A percentile compares a stretch with the other conserved stretches of the same genome.
These are phyloP conservation scores for Cosmopolites sordidus DNA, from an alignment of 2,888 invertebrate genomes.

Conservation along the genomic window DNA sequence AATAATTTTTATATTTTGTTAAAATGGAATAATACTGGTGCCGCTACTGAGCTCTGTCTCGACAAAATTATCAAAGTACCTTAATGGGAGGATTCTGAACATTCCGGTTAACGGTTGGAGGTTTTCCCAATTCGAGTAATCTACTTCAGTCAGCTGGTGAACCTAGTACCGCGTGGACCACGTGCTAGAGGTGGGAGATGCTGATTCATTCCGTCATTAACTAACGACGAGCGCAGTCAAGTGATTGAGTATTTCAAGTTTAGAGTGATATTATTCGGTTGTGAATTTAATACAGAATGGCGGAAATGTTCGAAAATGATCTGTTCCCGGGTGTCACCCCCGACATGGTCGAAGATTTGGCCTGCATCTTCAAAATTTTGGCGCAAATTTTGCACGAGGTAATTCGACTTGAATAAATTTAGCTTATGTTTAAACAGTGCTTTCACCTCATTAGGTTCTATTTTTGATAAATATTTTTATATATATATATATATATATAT, in stretches of 20 bases:
- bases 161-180: conserved; percentile 3
- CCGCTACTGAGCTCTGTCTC: no score
- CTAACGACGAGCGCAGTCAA: no score
- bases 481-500: no score
- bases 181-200: neutral
- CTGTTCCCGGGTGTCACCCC: conserved; percentile 59
- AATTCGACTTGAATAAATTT: neutral
- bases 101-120: conserved; percentile 8
- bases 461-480: no score
- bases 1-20: no score
- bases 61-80: no score
- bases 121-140: conserved; percentile 9
- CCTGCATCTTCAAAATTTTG: conserved; percentile 26
- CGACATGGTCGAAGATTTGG: conserved; percentile 70
- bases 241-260: no score
- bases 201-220: neutral
- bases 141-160: conserved; percentile 7
- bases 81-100: neutral
- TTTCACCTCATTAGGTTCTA: no score
- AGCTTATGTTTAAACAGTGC: no score
- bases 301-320: conserved; percentile 64
- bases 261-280: conserved; percentile 6
- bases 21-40: no score
- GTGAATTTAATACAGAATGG: conserved; percentile 5
- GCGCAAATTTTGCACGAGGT: conserved; percentile 21